Conservation (phyloP, 2,888 invertebrate genomes). For the Aquatica leii region DNA sequence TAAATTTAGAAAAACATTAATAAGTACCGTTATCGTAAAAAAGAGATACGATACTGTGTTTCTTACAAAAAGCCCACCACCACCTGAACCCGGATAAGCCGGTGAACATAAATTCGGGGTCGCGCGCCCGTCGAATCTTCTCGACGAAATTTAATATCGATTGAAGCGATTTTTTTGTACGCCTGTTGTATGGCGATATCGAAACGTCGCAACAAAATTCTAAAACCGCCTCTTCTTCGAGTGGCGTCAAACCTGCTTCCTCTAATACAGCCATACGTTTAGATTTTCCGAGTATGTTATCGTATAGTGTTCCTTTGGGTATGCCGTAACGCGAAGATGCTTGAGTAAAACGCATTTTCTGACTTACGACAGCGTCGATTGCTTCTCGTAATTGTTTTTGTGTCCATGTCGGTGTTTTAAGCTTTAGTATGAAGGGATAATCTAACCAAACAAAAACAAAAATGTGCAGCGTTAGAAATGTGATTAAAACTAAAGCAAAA, state of each 20-base stretch:
- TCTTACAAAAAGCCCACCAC: conserved; percentile 87
- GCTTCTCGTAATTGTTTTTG: conserved; percentile 78
- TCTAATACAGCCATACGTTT: conserved; percentile 79
- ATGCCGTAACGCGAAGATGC: conserved; percentile 76
- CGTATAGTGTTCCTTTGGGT: conserved; percentile 80
- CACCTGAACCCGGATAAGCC: conserved; percentile 78
- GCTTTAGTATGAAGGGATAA: conserved; percentile 73
- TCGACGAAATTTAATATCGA: conserved; percentile 73
- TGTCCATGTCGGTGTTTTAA: conserved; percentile 80
- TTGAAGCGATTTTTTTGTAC: conserved; percentile 73
- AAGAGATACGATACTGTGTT: conserved; percentile 76
- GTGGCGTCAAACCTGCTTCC: conserved; percentile 68
- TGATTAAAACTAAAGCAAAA: conserved; percentile 1
- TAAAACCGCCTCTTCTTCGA: conserved; percentile 72
- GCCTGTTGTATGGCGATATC: conserved; percentile 73
- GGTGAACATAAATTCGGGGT: conserved; percentile 72
- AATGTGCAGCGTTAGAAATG: conserved; percentile 26
- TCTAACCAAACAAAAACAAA: conserved; percentile 59
- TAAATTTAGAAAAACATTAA: too few relatives aligned
- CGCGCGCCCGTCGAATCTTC: conserved; percentile 66
- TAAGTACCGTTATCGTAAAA: conserved; percentile 60
- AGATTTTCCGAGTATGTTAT: conserved; percentile 79
- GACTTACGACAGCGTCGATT: conserved; percentile 77
- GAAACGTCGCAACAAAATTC: conserved; percentile 79
- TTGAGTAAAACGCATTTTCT: conserved; percentile 80